phyloP scores from a whole-genome alignment of 2,888 invertebrate species.

The Hedya salicella region DNA sequence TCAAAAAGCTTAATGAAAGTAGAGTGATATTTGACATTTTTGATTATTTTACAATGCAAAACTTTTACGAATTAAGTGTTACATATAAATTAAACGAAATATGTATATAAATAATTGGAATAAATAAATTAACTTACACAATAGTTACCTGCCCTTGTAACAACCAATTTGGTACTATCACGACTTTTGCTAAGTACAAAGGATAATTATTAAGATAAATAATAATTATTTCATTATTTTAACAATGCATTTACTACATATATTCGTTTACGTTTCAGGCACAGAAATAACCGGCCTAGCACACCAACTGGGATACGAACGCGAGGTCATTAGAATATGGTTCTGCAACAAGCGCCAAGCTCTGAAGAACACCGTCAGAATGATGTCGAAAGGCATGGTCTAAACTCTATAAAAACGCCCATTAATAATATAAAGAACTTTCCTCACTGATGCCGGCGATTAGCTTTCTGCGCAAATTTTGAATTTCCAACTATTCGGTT shows the following conservation, averaged over 20 bases:
- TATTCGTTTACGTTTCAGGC: conserved; percentile 85
- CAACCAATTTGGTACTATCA: too few relatives aligned
- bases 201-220: too few relatives aligned
- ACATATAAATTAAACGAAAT: too few relatives aligned
- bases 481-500: conserved; percentile 8
- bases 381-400: conserved; percentile 95
- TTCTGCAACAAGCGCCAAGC: conserved; percentile 99
- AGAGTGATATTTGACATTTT: too few relatives aligned
- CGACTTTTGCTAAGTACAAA: too few relatives aligned
- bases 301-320: conserved; percentile 97
- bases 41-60: too few relatives aligned
- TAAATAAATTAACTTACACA: too few relatives aligned
- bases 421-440: conserved; percentile 7
- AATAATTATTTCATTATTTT: too few relatives aligned
- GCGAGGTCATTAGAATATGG: conserved; percentile 99
- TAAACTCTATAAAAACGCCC: conserved; percentile 64
- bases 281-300: conserved; percentile 98
- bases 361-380: conserved; percentile 97
- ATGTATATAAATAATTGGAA: too few relatives aligned
- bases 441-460: background rate
- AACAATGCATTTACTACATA: background rate
- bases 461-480: conserved; percentile 4
- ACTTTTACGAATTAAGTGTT: too few relatives aligned
- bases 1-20: too few relatives aligned
- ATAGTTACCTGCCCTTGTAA: too few relatives aligned